These are phyloP conservation scores for Ptilonorhynchus violaceus DNA, from an alignment of 2,113 vertebrate genomes.

Conservation along the genomic window DNA sequence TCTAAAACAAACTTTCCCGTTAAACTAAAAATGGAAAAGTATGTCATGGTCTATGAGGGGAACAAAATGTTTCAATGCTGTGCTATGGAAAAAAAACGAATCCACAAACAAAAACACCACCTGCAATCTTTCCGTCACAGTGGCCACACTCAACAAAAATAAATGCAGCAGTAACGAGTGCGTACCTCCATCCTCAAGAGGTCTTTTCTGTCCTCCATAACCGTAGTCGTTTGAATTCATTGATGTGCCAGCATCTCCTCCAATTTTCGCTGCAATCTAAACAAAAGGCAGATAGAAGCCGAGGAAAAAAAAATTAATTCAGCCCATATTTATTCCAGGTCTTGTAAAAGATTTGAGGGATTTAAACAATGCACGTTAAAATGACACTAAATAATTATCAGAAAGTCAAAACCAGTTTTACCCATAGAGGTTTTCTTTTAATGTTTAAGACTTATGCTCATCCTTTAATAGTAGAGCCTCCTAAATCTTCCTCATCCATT, in stretches of 20 bases:
- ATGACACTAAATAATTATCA: rapidly evolving
- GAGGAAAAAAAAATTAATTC: rapidly evolving
- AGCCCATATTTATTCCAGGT: not conserved
- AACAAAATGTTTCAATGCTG: not conserved
- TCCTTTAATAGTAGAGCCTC: not conserved
- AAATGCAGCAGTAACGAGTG: not conserved
- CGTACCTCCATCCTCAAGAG: constrained; percentile 97
- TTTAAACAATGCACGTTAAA: not conserved
- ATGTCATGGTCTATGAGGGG: not conserved
- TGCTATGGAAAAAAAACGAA: not conserved
- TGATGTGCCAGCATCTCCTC: constrained; percentile 88
- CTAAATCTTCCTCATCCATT: rapidly evolving
- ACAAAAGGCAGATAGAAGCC: not conserved
- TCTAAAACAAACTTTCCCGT: not conserved
- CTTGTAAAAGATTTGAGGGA: rapidly evolving
- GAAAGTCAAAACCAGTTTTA: not conserved
- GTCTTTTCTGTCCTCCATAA: constrained; percentile 96
- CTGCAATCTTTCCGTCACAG: not conserved
- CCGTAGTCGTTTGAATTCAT: constrained; percentile 89
- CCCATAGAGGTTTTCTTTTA: rapidly evolving
- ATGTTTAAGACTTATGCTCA: not conserved
- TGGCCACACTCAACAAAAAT: not conserved
- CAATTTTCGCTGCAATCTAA: constrained; percentile 98
- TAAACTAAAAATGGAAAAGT: not conserved
- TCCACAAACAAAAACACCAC: not conserved